Conservation (phyloP, 2,113 vertebrate species). For the Panthera uncia region DNA sequence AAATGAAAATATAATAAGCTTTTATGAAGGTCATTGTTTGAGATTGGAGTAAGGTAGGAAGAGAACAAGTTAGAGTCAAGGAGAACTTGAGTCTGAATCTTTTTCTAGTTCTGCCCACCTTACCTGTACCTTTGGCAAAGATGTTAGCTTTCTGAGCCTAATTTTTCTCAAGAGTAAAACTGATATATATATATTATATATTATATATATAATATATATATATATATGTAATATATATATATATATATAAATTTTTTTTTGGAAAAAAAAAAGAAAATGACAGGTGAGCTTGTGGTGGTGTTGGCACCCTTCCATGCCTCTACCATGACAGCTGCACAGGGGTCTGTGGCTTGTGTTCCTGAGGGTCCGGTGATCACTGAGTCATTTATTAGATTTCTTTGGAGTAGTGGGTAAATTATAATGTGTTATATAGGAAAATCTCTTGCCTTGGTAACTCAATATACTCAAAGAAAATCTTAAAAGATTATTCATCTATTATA, state of each 20-base stretch:
- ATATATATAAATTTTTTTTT: background rate
- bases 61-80: background rate
- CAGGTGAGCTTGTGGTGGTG: accelerated
- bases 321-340: background rate
- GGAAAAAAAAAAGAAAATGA: background rate
- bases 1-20: background rate
- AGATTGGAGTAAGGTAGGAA: background rate
- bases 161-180: background rate
- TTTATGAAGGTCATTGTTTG: background rate
- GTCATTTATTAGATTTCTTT: constrained; percentile 77
- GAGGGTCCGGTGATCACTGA: background rate
- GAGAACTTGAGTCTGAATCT: background rate
- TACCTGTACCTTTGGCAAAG: background rate
- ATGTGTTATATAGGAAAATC: constrained; percentile 61
- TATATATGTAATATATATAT: too few relatives aligned
- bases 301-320: too few relatives aligned
- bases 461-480: background rate
- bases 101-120: background rate
- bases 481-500: background rate
- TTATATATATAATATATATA: background rate
- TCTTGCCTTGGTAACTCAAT: constrained; percentile 58
- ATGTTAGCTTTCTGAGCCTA: background rate
- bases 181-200: background rate
- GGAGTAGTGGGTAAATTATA: constrained; percentile 41
- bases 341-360: background rate